Percentiles rank a stretch among this genome's conserved stretches.
Conservation (phyloP, 2,888 invertebrate genomes). For the Ophion obscuratus region DNA sequence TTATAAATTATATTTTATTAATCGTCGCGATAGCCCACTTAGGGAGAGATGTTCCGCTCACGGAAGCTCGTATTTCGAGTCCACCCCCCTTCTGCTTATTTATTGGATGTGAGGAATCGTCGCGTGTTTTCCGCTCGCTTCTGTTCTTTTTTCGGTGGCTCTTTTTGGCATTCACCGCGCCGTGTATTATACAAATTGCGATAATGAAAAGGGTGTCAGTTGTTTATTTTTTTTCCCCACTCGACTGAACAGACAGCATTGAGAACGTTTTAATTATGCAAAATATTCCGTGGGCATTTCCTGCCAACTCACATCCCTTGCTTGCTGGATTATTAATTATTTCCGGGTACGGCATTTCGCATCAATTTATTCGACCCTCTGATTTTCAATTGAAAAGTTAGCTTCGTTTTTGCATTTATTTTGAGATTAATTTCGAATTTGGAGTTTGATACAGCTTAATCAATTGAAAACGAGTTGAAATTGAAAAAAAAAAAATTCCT, state of each 20-base stretch:
- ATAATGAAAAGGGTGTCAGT: constrained; percentile 53
- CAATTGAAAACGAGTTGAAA: no score
- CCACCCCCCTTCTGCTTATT: constrained; percentile 21
- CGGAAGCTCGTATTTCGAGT: constrained; percentile 34
- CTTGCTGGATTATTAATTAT: not conserved
- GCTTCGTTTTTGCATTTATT: not conserved
- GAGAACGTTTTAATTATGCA: constrained; percentile 57
- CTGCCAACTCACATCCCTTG: not conserved
- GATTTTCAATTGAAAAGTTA: not conserved
- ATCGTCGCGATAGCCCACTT: constrained; percentile 64
- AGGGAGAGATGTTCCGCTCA: constrained; percentile 29
- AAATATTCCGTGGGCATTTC: constrained; percentile 19
- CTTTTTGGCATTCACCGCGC: constrained; percentile 16
- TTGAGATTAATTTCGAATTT: not conserved
- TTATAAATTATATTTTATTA: constrained; percentile 52
- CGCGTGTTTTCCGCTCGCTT: not conserved
- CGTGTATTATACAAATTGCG: constrained; percentile 35
- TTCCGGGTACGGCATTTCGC: constrained; percentile 2
- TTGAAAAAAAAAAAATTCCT: no score
- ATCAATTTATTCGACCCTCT: not conserved
- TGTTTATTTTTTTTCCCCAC: not conserved
- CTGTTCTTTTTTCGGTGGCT: constrained; percentile 18
- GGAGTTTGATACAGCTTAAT: not conserved
- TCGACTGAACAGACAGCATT: not conserved
- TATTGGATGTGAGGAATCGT: constrained; percentile 42